Base-by-base conservation (phyloP, 2,113 vertebrate species). In the Phrynocephalus versicolor region DNA sequence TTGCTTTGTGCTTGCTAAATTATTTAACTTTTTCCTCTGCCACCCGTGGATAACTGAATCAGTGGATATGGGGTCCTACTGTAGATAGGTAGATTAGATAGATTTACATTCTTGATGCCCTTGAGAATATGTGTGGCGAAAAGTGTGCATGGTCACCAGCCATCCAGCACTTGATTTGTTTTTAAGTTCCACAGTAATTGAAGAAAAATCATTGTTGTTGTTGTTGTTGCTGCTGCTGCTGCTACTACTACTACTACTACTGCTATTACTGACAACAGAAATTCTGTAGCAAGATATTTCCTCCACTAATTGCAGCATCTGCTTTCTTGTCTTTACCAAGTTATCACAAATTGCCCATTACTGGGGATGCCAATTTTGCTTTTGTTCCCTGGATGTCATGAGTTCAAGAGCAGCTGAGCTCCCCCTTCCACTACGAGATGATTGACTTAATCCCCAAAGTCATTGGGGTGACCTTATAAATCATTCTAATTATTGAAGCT, bases 401-500 rank as follows among this genome's bases (percentile, higher is more conserved):
- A 73, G 87, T 82, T 85, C 60, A 71, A 82, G 87, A 86, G 65
- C 67, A 67, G 57, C 87, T 74, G 90, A 92, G 89, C 81, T 35
- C 89, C 86, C 39, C 89, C 86, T 64, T 83, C 18, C 60, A 7
- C 0, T 10, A 86, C 89, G 79, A 69, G 2, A 14, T 88, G 87
- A 94, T 94, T 94, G 91, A 93, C 89, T 80, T 94, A 85, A 95
- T 91, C 89, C 85, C 41, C 88, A 84, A 85, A 92, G 87, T 91
- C 93, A 94, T 88, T 94, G 90, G 88, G 90, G 90, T 90, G 90
- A 88, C 86, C 84, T 85, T 90, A 79, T 91, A 94, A 93, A 93
- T 94, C 62, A 88, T 89, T 89, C 90, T 92, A 93, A 95, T 95
- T 89, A 89, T 93, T 93, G 90, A 84, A 92, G 78, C 88, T 93